phyloP scores from a whole-genome alignment of 1,140 invertebrate species.

The Triops longicaudatus region DNA sequence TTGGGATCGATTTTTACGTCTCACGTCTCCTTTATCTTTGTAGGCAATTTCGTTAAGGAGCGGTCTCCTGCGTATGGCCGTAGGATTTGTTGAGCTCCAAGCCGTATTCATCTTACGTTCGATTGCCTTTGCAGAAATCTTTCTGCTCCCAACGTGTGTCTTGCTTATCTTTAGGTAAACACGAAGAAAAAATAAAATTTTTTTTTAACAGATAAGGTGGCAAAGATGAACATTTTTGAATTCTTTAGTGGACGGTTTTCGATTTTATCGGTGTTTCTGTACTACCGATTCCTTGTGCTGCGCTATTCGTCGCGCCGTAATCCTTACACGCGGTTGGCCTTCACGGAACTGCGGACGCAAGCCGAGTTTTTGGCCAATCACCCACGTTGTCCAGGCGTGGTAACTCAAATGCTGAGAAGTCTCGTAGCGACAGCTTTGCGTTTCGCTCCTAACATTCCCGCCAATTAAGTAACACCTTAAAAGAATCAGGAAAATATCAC shows the following conservation, averaged over 20 bases:
- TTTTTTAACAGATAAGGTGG: neutral
- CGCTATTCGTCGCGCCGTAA: constrained; percentile 87
- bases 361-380: constrained; percentile 51
- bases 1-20: constrained; percentile 20
- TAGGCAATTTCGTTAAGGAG: constrained; percentile 79
- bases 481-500: neutral
- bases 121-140: constrained; percentile 81
- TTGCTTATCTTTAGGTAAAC: constrained; percentile 74
- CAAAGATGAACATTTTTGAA: constrained; percentile 32
- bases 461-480: neutral
- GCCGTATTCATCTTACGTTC: constrained; percentile 76
- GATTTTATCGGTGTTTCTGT: constrained; percentile 80
- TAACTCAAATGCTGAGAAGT: neutral
- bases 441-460: neutral
- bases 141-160: constrained; percentile 78
- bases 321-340: constrained; percentile 85
- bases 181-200: neutral
- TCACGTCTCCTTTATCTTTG: constrained; percentile 16
- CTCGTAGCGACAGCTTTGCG: neutral
- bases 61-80: constrained; percentile 72
- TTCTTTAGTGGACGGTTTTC: constrained; percentile 73
- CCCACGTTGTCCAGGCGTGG: constrained; percentile 50
- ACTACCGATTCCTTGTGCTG: constrained; percentile 86
- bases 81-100: constrained; percentile 77
- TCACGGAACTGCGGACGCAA: constrained; percentile 60